These are phyloP conservation scores for Andrena camellia DNA, from an alignment of 2,888 invertebrate genomes.

Conservation along the genomic window DNA sequence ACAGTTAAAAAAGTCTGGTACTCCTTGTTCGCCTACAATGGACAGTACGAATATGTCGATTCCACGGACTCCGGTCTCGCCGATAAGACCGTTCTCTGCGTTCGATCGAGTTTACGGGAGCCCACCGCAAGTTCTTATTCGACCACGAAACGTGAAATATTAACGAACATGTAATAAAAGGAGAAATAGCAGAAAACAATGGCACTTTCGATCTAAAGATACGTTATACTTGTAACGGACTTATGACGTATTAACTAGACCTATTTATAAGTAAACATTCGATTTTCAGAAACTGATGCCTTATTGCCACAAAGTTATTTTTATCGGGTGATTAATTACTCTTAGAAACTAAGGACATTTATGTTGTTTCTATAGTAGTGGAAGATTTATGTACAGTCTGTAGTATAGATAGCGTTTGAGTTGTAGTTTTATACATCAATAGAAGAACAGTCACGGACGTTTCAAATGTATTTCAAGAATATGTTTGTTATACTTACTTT, in stretches of 20 bases:
- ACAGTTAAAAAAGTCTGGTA: constrained; percentile 75
- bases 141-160: constrained; percentile 73
- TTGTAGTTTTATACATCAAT: constrained; percentile 40
- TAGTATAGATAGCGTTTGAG: constrained; percentile 53
- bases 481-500: constrained; percentile 33
- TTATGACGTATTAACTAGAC: constrained; percentile 18
- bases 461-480: constrained; percentile 31
- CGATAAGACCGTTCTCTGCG: constrained; percentile 79
- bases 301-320: constrained; percentile 43
- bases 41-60: constrained; percentile 74
- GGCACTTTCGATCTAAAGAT: constrained; percentile 1
- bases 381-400: constrained; percentile 57
- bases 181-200: not conserved
- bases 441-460: constrained; percentile 5
- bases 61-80: constrained; percentile 76
- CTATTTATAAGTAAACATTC: constrained; percentile 21
- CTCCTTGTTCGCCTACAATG: constrained; percentile 70
- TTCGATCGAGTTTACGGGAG: constrained; percentile 82
- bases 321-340: constrained; percentile 25
- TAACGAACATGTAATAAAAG: constrained; percentile 27
- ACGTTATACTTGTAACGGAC: constrained; percentile 31
- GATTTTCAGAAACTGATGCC: constrained; percentile 46
- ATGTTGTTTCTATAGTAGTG: constrained; percentile 11
- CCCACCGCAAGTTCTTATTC: constrained; percentile 75
- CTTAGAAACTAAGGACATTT: not conserved